Evolutionary conservation across 2,888 invertebrate species (phyloP), one percentile per base, ranked within the genome.

Genomic region (Acheta domesticus): DNA sequence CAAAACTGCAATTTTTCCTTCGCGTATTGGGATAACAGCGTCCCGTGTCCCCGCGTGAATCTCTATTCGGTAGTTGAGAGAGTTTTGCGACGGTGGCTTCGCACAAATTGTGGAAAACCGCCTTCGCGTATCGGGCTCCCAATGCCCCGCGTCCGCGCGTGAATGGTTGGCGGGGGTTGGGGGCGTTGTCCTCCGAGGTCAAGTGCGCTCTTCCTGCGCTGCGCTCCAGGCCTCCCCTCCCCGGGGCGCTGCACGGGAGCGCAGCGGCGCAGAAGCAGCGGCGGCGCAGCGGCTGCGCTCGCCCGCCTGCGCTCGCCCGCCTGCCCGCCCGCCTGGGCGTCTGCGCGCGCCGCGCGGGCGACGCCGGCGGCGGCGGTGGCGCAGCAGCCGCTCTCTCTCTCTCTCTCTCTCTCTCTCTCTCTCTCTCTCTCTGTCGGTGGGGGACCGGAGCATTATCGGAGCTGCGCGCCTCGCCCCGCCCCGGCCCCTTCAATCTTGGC

Each of bases 101-200:
- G 8, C 8, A 8, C 8, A 36, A 36, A 36, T 36, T 36, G 36
- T 36, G 0, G 5, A 36, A 5, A 36, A 36, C 8, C 36, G 36
- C 8, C 36, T 36, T 36, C 5, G 36, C 8, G 36, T 36, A 36
- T 36, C 8, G 23, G 23, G 23, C 2, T 23, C 2, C 2, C 23
- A 23, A 23, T 23, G 23, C 3, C 23, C 23, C 23, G 23, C 2
- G 2, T 23, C 23, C 3, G 23, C 23, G 23, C 23, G 23, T 23
- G 36, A 36, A 36, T n/a, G n/a, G n/a, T n/a, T n/a, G n/a, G n/a
- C 48, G 78, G 62, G 62, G 16, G 16, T 62, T 62, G 14, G 62
- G 36, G 62, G 62, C 62, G 62, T n/a, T n/a, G 62, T 62, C 62
- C 62, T 62, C n/a, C 62, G 62, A 62, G 62, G 62, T 62, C n/a